Base-by-base conservation (phyloP, 2,113 vertebrate genomes). In the Vimba vimba region DNA sequence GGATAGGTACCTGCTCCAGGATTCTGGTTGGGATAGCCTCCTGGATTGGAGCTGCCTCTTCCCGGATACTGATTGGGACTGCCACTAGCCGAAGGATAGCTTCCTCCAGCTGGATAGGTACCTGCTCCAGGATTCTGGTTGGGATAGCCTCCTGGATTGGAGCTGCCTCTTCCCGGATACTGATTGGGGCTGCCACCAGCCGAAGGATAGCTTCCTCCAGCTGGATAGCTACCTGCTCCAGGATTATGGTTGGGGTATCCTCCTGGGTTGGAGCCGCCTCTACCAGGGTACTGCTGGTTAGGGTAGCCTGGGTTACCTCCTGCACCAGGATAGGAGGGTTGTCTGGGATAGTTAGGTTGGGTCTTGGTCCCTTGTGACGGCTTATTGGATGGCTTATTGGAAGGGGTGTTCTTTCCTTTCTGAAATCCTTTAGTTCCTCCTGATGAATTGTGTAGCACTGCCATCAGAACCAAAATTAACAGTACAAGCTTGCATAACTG, bases 221-320 rank as follows among this genome's bases (percentile, higher is more conserved):
- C 88, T 47, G 92, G 91, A 50, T 92, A 76, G 57, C 74, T 88
- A 0, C 84, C 84, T n/a, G 27, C 86, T 50, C 55, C 81, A 7
- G 55, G 55, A 59, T 50, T 50, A 4, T 50, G 52, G 23, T 21
- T 78, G 1, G 92, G 92, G 69, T 92, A 83, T 12, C 89, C 73
- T 5, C 12, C 62, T 13, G 57, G 57, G 19, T 4, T 66, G 64
- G 64, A 90, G 25, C 90, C 76, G 23, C 85, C 84, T 43, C 25
- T 83, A 1, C 80, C 91, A n/a, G 92, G 91, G 57, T 90, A 10
- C 82, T 93, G 92, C 57, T 91, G 91, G 71, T 94, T 92, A 0
- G 93, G 90, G 33, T 93, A 17, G 87, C 87, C 84, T 91, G 75
- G 91, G 89, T 59, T n/a, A 27, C 2, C 21, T 21, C 79, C 43